Conservation (phyloP, 1,140 invertebrate genomes). For the Drosophila santomea region DNA sequence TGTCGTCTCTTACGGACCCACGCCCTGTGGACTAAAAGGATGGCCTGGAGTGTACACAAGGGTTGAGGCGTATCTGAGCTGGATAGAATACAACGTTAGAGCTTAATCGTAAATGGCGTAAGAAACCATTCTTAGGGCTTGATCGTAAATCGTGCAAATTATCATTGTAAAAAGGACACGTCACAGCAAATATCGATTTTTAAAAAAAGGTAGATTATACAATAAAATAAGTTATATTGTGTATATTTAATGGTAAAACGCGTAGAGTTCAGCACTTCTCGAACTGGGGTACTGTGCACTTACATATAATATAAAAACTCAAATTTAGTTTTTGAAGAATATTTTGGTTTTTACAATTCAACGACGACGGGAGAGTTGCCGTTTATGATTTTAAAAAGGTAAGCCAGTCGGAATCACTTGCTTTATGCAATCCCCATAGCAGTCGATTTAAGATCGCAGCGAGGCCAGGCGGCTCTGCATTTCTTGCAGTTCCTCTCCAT, state of each 20-base stretch:
- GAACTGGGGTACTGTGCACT: constrained; percentile 51
- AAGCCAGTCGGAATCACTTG: constrained; percentile 1
- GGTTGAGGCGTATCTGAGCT: constrained; percentile 88
- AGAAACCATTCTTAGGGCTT: not conserved
- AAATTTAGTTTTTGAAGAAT: constrained; percentile 25
- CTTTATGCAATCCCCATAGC: constrained; percentile 47
- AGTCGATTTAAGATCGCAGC: constrained; percentile 62
- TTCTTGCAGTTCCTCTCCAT: constrained; percentile 86
- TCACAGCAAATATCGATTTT: constrained; percentile 35
- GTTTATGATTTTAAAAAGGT: constrained; percentile 41
- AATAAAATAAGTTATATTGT: constrained; percentile 68
- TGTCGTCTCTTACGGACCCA: constrained; percentile 91
- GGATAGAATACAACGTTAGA: constrained; percentile 87
- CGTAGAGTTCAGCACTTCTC: constrained; percentile 44
- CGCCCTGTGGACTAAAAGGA: constrained; percentile 88
- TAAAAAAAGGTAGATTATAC: constrained; percentile 64
- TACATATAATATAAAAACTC: constrained; percentile 51
- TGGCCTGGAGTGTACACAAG: constrained; percentile 92
- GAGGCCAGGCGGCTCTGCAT: constrained; percentile 85
- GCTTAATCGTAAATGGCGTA: constrained; percentile 19
- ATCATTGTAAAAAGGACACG: not conserved
- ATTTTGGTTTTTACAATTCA: constrained; percentile 55
- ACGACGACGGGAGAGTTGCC: constrained; percentile 4
- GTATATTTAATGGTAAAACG: constrained; percentile 44
- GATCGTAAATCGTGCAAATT: too few species aligned